Conservation (phyloP, 2,113 vertebrate species). For the Puma concolor region DNA sequence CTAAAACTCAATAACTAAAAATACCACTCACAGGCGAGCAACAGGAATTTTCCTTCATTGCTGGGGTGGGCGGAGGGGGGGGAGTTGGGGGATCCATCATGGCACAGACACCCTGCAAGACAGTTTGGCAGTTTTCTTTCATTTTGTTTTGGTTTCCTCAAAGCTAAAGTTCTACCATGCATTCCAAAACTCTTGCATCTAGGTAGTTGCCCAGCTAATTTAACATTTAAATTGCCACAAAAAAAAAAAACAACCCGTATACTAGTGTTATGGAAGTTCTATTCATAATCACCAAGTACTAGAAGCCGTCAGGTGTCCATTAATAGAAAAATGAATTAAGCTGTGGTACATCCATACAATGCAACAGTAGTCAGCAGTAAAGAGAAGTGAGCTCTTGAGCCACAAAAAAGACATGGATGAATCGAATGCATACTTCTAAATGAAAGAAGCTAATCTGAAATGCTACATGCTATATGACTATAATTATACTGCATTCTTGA, state of each 20-base stretch:
- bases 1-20: neutral
- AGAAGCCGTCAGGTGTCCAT: neutral
- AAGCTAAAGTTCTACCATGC: neutral
- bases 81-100: neutral
- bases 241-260: neutral
- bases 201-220: neutral
- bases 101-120: neutral
- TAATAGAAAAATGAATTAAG: neutral
- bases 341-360: neutral
- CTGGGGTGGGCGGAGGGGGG: no score
- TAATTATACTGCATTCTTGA: neutral
- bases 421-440: neutral
- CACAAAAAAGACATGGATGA: neutral
- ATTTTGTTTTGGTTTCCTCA: neutral
- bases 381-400: neutral
- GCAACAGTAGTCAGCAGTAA: neutral
- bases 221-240: neutral
- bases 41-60: no score
- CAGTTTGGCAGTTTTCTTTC: neutral
- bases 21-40: neutral
- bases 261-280: neutral
- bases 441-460: neutral
- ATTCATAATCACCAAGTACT: neutral
- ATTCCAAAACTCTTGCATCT: neutral
- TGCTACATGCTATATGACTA: neutral